These are phyloP conservation scores for Aphidius gifuensis DNA, from an alignment of 1,140 invertebrate genomes.

Conservation along the genomic window DNA sequence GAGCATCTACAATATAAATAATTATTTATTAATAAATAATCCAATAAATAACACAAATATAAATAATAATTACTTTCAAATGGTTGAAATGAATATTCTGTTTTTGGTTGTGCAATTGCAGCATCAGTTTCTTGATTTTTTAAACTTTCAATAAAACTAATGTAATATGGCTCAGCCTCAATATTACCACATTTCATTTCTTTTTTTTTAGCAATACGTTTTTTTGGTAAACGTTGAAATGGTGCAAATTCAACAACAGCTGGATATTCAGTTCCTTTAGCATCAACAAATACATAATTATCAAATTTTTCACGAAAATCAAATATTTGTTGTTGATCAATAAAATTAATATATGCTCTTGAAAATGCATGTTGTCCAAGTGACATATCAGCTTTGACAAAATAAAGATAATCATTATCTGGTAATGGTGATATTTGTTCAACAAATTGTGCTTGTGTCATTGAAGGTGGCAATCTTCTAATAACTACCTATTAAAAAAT, in stretches of 20 bases:
- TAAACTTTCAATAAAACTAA: conserved; percentile 76
- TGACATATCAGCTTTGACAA: conserved; percentile 78
- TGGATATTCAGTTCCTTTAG: conserved; percentile 86
- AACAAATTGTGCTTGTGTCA: conserved; percentile 84
- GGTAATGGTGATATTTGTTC: conserved; percentile 89
- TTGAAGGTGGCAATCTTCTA: conserved; percentile 82
- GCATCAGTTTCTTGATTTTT: conserved; percentile 61
- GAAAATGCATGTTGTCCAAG: conserved; percentile 80
- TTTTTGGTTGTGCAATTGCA: conserved; percentile 64
- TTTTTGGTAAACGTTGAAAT: conserved; percentile 88
- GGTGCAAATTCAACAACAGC: conserved; percentile 94
- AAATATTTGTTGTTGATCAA: conserved; percentile 68
- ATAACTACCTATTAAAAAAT: conserved; percentile 73
- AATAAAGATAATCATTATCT: conserved; percentile 87
- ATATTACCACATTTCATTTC: conserved; percentile 87
- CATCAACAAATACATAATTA: conserved; percentile 92
- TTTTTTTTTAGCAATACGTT: conserved; percentile 66
- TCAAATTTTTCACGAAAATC: conserved; percentile 93
- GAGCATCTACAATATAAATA: conserved; percentile 47
- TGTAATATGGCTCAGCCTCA: conserved; percentile 79
- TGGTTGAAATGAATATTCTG: conserved; percentile 68
- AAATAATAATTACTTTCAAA: conserved; percentile 3
- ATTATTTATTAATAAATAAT: background rate
- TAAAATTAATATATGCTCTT: conserved; percentile 86
- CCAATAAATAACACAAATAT: background rate